Percentiles rank a stretch among this genome's conserved stretches.
Conservation (phyloP, 2,888 invertebrate genomes). For the Augiades crinisus region DNA sequence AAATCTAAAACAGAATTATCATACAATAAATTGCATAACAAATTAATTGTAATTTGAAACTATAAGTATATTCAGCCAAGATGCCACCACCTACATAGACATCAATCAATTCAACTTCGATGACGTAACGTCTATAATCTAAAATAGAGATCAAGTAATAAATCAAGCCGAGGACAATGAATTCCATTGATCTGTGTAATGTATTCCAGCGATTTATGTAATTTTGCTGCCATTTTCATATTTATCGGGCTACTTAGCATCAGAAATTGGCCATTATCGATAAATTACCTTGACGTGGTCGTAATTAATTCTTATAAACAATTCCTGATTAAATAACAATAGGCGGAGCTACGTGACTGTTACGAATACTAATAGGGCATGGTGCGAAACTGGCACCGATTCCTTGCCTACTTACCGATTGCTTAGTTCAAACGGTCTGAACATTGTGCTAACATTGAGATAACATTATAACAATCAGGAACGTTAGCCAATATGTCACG, state of each 20-base stretch:
- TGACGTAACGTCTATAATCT: slow-evolving; percentile 3
- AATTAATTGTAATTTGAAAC: not conserved
- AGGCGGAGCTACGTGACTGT: slow-evolving; percentile 42
- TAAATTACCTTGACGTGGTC: slow-evolving; percentile 7
- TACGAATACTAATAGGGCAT: slow-evolving; percentile 61
- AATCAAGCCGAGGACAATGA: slow-evolving; percentile 9
- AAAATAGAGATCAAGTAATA: not conserved
- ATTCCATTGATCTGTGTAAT: slow-evolving; percentile 12
- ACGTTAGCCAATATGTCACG: not conserved
- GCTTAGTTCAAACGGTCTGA: slow-evolving; percentile 32
- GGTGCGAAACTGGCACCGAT: slow-evolving; percentile 38
- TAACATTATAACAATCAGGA: slow-evolving; percentile 12
- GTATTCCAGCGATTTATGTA: not conserved
- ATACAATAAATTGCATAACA: no score
- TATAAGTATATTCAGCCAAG: not conserved
- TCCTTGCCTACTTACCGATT: slow-evolving; percentile 32
- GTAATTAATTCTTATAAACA: slow-evolving; percentile 8
- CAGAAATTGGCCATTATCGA: slow-evolving; percentile 10
- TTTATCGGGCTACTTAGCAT: slow-evolving; percentile 11
- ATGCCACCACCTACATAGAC: not conserved
- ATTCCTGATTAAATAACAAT: slow-evolving; percentile 50
- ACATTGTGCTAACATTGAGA: slow-evolving; percentile 31
- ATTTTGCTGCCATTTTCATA: slow-evolving; percentile 6
- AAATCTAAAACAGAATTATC: no score
- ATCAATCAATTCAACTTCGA: slow-evolving; percentile 2